phyloP scores from a whole-genome alignment of 2,797 vertebrate genomes.

The Acanthis flammea region DNA sequence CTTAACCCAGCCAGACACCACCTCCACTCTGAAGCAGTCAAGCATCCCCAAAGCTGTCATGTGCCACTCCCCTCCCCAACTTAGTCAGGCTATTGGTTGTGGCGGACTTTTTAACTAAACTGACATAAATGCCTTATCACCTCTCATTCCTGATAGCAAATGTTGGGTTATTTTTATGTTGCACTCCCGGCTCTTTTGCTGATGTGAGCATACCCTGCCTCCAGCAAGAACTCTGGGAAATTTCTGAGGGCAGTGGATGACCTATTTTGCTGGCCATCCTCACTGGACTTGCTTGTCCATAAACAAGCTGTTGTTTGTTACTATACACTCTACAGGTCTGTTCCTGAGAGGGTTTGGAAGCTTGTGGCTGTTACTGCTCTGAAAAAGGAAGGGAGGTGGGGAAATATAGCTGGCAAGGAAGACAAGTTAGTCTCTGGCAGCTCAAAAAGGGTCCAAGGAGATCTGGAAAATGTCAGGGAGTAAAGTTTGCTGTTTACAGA shows the following conservation, averaged over 20 bases:
- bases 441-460: not conserved
- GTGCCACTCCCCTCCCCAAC: not conserved
- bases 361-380: not conserved
- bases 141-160: slow-evolving; percentile 24
- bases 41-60: not conserved
- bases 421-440: not conserved
- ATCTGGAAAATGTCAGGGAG: slow-evolving; percentile 41
- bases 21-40: not conserved
- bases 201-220: not conserved
- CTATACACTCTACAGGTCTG: not conserved
- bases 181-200: not conserved
- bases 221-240: not conserved
- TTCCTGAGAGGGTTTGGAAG: not conserved
- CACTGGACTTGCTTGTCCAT: not conserved
- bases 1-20: slow-evolving; percentile 47
- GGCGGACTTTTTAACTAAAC: not conserved
- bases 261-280: not conserved
- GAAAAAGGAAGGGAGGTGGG: not conserved
- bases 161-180: not conserved
- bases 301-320: not conserved
- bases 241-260: not conserved
- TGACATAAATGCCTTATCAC: not conserved
- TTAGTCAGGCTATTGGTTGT: not conserved
- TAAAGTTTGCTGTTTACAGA: not conserved
- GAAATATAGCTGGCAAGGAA: not conserved